Base-by-base conservation (phyloP, 2,888 invertebrate species). In the Thera britannica region DNA sequence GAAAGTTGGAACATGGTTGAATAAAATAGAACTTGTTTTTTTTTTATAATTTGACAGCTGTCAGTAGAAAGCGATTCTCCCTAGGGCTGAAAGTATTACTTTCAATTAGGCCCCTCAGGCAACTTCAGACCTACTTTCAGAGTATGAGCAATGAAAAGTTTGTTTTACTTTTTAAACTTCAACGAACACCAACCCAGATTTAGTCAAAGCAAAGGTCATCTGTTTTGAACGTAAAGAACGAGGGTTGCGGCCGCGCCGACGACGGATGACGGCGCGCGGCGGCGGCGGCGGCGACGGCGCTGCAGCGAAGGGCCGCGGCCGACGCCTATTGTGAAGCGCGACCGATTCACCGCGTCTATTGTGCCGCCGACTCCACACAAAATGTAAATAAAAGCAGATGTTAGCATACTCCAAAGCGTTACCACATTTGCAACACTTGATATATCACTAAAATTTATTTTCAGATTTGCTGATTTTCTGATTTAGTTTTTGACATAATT, bases 331-430 rank as follows among this genome's bases (percentile, higher is more conserved):
- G 89, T 88, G 80, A 80, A 82, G 81, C 79, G 76, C 75, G 88
- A 84, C 83, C 86, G 89, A 90, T 88, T 88, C 88, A 84, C 83
- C 83, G 89, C 88, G 86, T 87, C 90, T 84, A 90, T 92, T 92
- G 91, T 91, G 85, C 86, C 84, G 83, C 86, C 82, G 85, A 88
- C 89, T 88, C 86, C 84, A 91, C 89, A 89, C 90, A 86, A 90
- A 92, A 92, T 92, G 92, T 93, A 93, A 93, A 93, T 93, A 93
- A 93, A 93, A 77, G 89, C 93, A 93, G 93, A 93, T 93, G 93
- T 93, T 92, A 87, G 93, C 90, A 80, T 86, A 88, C 90, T 90
- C 88, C 87, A 84, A 86, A 89, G 86, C 82, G 81, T 83, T 79
- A 77, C 75, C 70, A 76, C 77, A 73, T 71, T 23, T 72, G 68